Evolutionary conservation across 2,888 invertebrate species (phyloP).

Genomic region (Molanna angustata): DNA sequence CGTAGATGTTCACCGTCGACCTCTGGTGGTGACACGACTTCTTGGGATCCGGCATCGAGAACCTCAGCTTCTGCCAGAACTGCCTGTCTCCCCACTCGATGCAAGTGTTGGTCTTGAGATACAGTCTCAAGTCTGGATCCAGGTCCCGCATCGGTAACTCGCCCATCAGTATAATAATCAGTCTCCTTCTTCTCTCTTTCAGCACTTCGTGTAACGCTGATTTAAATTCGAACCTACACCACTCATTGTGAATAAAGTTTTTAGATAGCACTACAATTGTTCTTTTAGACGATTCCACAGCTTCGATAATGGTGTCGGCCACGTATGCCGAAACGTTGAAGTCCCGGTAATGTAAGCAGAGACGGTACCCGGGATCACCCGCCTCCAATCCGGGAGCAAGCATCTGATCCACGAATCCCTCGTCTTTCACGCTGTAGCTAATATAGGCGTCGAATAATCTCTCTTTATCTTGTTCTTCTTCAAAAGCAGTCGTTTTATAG

Average conservation of each 20-base stretch:
- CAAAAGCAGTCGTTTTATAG: constrained; percentile 77
- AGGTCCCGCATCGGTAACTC: constrained; percentile 86
- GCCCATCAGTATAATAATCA: constrained; percentile 87
- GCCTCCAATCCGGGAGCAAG: constrained; percentile 84
- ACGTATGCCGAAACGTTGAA: constrained; percentile 86
- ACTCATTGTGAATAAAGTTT: constrained; percentile 92
- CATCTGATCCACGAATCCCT: constrained; percentile 86
- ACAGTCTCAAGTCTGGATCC: constrained; percentile 86
- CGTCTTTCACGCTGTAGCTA: constrained; percentile 91
- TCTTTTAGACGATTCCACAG: constrained; percentile 85
- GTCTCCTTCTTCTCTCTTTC: constrained; percentile 78
- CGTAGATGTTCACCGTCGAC: constrained; percentile 71
- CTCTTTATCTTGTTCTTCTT: constrained; percentile 79
- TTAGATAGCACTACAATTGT: constrained; percentile 88
- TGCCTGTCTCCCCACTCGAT: constrained; percentile 92
- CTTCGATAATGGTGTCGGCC: constrained; percentile 89
- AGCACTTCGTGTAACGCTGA: constrained; percentile 88
- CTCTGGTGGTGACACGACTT: constrained; percentile 61
- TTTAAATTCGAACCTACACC: constrained; percentile 94
- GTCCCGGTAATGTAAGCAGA: constrained; percentile 90
- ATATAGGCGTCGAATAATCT: constrained; percentile 94
- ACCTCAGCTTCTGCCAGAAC: constrained; percentile 95
- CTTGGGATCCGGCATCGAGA: constrained; percentile 82
- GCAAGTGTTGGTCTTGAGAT: constrained; percentile 87
- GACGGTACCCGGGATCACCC: constrained; percentile 75